Percentiles rank a stretch among this genome's conserved stretches.
Evolutionary conservation across 2,888 invertebrate genomes (phyloP).

Genomic region (Malacosoma neustria): DNA sequence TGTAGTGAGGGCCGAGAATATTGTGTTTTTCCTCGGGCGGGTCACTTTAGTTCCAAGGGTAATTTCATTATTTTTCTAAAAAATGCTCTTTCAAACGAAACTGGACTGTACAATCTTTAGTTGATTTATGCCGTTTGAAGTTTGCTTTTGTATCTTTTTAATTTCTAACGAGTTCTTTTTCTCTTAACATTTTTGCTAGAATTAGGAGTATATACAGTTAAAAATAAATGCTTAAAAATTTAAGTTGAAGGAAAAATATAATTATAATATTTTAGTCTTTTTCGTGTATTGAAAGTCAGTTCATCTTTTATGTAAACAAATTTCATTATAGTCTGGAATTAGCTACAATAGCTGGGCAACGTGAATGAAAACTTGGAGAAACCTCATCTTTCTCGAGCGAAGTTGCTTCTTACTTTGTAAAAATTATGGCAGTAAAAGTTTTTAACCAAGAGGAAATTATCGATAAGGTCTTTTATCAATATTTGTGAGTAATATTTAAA

Average conservation of each 20-base stretch:
- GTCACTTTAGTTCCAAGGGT: slow-evolving; percentile 66
- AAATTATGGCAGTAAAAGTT: no score
- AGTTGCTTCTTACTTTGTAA: slow-evolving; percentile 40
- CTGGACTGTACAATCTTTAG: slow-evolving; percentile 43
- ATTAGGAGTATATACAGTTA: no score
- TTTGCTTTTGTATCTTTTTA: slow-evolving; percentile 3
- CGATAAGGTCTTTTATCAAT: no score
- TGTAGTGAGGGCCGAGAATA: slow-evolving; percentile 62
- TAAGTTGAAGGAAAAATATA: no score
- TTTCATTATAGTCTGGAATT: slow-evolving; percentile 67
- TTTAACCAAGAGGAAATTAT: no score
- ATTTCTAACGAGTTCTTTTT: not conserved
- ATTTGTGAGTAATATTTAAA: no score
- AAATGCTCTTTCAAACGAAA: slow-evolving; percentile 50
- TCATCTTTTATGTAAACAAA: slow-evolving; percentile 59
- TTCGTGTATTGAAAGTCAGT: slow-evolving; percentile 34
- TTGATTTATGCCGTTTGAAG: slow-evolving; percentile 46
- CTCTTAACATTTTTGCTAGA: no score
- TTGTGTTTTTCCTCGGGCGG: slow-evolving; percentile 64
- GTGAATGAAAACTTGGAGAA: slow-evolving; percentile 55
- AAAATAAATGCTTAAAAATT: no score
- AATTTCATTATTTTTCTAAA: slow-evolving; percentile 61
- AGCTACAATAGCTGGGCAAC: slow-evolving; percentile 57
- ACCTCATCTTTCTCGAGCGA: slow-evolving; percentile 53
- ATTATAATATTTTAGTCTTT: no score